Conservation (phyloP, 2,797 vertebrate species). For the Tarsius wallacei region DNA sequence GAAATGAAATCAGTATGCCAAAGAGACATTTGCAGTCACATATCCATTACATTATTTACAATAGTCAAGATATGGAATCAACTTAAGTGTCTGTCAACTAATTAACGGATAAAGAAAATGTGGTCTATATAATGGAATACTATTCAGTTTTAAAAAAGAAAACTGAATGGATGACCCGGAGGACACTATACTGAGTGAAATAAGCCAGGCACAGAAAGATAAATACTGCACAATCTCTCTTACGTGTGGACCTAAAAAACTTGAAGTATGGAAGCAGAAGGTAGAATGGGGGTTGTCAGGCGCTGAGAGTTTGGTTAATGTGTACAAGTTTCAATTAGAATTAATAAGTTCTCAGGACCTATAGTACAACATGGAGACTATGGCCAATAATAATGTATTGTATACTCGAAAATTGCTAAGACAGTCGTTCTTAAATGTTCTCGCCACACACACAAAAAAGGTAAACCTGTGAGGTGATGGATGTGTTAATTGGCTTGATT, state of each 20-base stretch:
- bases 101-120: neutral
- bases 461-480: neutral
- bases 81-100: neutral
- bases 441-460: neutral
- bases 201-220: neutral
- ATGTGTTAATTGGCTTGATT: neutral
- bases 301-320: neutral
- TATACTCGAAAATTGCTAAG: neutral
- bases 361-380: neutral
- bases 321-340: neutral
- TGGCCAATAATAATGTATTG: neutral
- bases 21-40: neutral
- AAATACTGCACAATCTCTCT: neutral
- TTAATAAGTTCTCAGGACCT: neutral
- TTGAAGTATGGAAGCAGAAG: neutral
- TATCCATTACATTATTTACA: neutral
- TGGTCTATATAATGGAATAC: neutral
- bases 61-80: neutral
- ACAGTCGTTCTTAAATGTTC: neutral
- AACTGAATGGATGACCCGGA: neutral
- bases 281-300: neutral
- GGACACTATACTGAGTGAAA: neutral
- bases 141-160: neutral
- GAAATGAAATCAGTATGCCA: neutral
- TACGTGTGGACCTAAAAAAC: neutral